Evolutionary conservation across 2,113 vertebrate species (phyloP).

Genomic region (Hippocampus barbouri): DNA sequence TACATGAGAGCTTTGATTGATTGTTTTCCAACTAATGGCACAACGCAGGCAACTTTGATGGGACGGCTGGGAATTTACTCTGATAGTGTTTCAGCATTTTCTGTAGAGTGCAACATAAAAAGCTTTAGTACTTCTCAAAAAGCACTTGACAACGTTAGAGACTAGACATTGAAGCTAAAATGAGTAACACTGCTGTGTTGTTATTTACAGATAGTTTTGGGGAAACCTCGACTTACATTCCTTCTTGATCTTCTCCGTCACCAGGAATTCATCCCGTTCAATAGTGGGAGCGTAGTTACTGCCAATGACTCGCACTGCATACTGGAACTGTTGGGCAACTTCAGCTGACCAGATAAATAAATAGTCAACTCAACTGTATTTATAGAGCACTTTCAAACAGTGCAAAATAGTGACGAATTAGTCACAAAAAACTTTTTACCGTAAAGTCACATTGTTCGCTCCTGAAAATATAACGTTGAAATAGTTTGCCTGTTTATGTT

Average conservation of each 20-base stretch:
- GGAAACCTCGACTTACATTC: constrained; percentile 77
- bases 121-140: neutral
- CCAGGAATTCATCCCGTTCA: constrained; percentile 95
- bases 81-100: constrained; percentile 14
- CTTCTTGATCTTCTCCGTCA: constrained; percentile 97
- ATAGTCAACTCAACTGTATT: too few relatives aligned
- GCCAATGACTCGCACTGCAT: constrained; percentile 95
- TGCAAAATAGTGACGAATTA: neutral
- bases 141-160: neutral
- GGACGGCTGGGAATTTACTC: constrained; percentile 17
- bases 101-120: constrained; percentile 16
- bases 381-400: too few relatives aligned
- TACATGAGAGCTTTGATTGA: constrained; percentile 17
- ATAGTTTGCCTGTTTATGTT: neutral
- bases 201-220: neutral
- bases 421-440: neutral
- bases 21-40: constrained; percentile 45
- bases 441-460: neutral
- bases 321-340: constrained; percentile 96
- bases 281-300: constrained; percentile 97
- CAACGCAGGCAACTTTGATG: constrained; percentile 14
- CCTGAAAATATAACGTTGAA: neutral
- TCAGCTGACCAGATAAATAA: constrained; percentile 76
- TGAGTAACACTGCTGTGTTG: neutral
- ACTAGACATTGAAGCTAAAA: neutral